Conservation (phyloP, 2,113 vertebrate species). For the Callopanchax toddi region DNA sequence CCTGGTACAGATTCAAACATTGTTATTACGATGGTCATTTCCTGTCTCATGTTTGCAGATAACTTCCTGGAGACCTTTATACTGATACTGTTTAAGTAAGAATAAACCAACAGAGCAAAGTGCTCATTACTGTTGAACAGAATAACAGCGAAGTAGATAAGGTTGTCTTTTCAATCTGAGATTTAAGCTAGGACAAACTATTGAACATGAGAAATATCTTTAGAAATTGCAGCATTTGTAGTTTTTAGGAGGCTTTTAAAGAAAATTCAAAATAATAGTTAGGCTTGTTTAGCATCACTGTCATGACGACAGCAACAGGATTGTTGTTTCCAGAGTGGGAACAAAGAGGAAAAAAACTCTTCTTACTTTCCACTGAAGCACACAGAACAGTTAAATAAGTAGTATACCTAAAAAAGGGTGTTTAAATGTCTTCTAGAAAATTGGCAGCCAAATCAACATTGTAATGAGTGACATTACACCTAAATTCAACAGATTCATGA, state of each 20-base stretch:
- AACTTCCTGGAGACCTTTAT: slow-evolving; percentile 36
- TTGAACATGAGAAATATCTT: too few relatives aligned
- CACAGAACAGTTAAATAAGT: too few relatives aligned
- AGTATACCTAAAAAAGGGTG: too few relatives aligned
- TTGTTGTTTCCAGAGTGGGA: not conserved
- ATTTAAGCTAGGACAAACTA: too few relatives aligned
- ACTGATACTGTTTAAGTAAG: slow-evolving; percentile 20
- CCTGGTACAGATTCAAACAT: slow-evolving; percentile 23
- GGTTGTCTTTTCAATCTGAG: too few relatives aligned
- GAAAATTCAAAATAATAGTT: not conserved
- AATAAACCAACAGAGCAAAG: slow-evolving; percentile 44
- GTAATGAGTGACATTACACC: too few relatives aligned
- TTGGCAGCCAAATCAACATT: too few relatives aligned
- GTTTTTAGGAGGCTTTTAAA: not conserved
- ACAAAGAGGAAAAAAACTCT: not conserved
- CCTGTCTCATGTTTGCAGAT: slow-evolving; percentile 35
- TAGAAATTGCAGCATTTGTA: too few relatives aligned
- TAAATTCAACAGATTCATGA: too few relatives aligned
- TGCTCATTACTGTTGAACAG: not conserved
- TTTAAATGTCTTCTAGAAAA: too few relatives aligned
- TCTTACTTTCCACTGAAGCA: too few relatives aligned
- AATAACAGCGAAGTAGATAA: not conserved
- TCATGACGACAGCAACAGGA: not conserved
- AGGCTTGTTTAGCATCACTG: not conserved
- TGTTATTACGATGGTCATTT: slow-evolving; percentile 51